Percentiles rank a stretch among this genome's conserved stretches.
phyloP scores from a whole-genome alignment of 1,140 invertebrate genomes.

The Orchesella cincta region DNA sequence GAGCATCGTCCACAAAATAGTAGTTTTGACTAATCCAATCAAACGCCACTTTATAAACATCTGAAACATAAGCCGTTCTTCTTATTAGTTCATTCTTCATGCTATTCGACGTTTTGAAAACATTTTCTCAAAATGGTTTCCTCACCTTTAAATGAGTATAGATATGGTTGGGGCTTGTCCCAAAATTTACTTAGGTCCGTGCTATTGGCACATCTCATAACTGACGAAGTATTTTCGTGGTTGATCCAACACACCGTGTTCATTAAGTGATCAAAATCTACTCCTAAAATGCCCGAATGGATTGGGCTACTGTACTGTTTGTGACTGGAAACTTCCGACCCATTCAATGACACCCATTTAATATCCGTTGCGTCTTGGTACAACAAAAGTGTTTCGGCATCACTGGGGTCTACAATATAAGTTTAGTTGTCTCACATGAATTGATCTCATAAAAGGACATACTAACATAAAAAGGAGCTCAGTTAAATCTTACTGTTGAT shows the following conservation, averaged over 20 bases:
- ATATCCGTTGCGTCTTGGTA: conserved; percentile 62
- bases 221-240: conserved; percentile 58
- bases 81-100: not conserved
- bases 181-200: conserved; percentile 64
- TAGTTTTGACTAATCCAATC: conserved; percentile 85
- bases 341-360: conserved; percentile 61
- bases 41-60: conserved; percentile 70
- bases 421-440: too few relatives aligned
- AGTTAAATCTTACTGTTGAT: conserved; percentile 76
- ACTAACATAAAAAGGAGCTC: too few relatives aligned
- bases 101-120: not conserved
- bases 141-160: conserved; percentile 64
- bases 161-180: conserved; percentile 61
- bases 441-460: too few relatives aligned
- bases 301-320: conserved; percentile 54
- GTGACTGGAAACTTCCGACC: conserved; percentile 57
- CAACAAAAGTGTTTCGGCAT: conserved; percentile 60
- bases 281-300: conserved; percentile 60
- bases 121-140: too few relatives aligned
- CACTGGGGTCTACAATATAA: too few relatives aligned
- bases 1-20: conserved; percentile 78
- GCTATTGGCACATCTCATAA: conserved; percentile 64
- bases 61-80: conserved; percentile 56
- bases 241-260: conserved; percentile 65
- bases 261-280: conserved; percentile 53